Evolutionary conservation across 2,113 vertebrate genomes (phyloP).

Genomic region (Neolamprologus longior): DNA sequence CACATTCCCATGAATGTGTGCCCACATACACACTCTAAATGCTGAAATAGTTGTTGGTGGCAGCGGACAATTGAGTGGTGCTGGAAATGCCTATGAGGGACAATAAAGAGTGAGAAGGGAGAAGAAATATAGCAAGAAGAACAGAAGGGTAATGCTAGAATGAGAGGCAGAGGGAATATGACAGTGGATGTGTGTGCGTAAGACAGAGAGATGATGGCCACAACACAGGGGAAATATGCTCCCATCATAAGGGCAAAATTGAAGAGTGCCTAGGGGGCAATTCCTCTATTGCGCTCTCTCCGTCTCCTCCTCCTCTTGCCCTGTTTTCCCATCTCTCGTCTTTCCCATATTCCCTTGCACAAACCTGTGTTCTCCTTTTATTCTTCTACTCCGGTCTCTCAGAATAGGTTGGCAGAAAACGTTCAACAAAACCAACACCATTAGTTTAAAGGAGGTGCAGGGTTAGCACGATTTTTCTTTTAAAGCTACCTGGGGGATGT

Average conservation of each 20-base stretch:
- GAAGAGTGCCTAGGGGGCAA: constrained; percentile 46
- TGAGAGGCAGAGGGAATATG: not conserved
- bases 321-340: constrained; percentile 27
- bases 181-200: not conserved
- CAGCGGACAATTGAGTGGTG: not conserved
- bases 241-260: constrained; percentile 54
- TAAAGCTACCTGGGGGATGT: not conserved
- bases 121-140: not conserved
- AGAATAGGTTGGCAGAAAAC: not conserved
- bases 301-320: constrained; percentile 28
- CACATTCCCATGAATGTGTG: not conserved
- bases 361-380: not conserved
- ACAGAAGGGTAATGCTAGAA: not conserved
- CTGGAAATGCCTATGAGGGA: not conserved
- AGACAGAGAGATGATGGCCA: constrained; percentile 25
- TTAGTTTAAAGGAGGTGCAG: not conserved
- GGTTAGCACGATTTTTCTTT: not conserved
- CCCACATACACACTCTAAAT: not conserved
- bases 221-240: constrained; percentile 59
- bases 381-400: not conserved
- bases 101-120: not conserved
- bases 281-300: constrained; percentile 20
- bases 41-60: not conserved
- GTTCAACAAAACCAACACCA: not conserved
- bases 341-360: not conserved